phyloP scores from a whole-genome alignment of 2,888 invertebrate genomes.

The Pyralis farinalis region DNA sequence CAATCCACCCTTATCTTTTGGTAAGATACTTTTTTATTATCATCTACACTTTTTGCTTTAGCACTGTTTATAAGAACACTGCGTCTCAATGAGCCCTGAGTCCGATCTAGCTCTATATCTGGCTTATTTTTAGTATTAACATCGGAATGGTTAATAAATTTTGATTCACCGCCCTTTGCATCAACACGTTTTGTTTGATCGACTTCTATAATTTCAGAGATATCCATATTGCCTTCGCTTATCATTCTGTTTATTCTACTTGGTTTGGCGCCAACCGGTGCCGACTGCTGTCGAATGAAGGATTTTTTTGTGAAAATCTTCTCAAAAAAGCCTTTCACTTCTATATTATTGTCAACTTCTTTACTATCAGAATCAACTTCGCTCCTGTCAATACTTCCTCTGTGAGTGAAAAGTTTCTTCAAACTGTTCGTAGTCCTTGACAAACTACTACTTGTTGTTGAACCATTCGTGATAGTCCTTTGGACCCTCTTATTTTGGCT shows the following conservation, averaged over 20 bases:
- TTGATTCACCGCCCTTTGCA: slow-evolving; percentile 29
- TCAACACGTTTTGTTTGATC: slow-evolving; percentile 24
- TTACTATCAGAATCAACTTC: slow-evolving; percentile 52
- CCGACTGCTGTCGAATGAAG: slow-evolving; percentile 67
- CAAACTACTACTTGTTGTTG: slow-evolving; percentile 81
- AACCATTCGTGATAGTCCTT: slow-evolving; percentile 82
- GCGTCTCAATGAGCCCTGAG: slow-evolving; percentile 63
- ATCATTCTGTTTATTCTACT: slow-evolving; percentile 55
- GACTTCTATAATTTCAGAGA: slow-evolving; percentile 31
- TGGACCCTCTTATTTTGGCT: slow-evolving; percentile 62
- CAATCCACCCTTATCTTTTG: slow-evolving; percentile 66
- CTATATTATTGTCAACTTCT: slow-evolving; percentile 25
- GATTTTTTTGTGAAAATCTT: slow-evolving; percentile 56
- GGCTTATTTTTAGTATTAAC: slow-evolving; percentile 38
- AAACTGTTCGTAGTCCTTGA: slow-evolving; percentile 82
- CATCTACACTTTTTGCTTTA: slow-evolving; percentile 66
- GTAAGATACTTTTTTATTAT: slow-evolving; percentile 48
- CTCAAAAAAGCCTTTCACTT: slow-evolving; percentile 48
- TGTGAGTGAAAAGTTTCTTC: slow-evolving; percentile 70
- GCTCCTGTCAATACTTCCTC: slow-evolving; percentile 64
- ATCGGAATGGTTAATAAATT: slow-evolving; percentile 63
- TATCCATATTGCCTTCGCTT: slow-evolving; percentile 63
- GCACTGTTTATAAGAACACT: slow-evolving; percentile 74
- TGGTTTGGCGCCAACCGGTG: slow-evolving; percentile 56
- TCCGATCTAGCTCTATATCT: slow-evolving; percentile 46